Conservation (phyloP, 2,113 vertebrate species). For the Riparia riparia region DNA sequence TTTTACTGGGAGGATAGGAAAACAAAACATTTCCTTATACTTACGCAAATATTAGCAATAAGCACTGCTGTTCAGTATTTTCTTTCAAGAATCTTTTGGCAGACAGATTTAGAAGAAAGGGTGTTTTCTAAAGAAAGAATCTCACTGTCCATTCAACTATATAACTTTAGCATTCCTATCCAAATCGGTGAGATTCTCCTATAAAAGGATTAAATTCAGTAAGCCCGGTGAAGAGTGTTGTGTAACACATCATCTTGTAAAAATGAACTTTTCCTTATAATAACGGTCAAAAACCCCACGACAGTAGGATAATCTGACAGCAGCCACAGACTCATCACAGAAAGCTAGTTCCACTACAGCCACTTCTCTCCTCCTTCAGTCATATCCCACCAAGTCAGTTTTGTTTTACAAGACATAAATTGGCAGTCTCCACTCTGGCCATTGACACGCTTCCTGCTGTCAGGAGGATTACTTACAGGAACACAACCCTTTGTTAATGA, state of each 20-base stretch:
- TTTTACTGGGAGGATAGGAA: not conserved
- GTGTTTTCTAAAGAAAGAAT: not conserved
- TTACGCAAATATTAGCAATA: not conserved
- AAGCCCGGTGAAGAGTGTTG: not conserved
- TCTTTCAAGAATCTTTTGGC: not conserved
- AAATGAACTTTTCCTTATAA: not conserved
- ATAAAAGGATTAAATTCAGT: not conserved
- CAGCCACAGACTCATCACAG: not conserved
- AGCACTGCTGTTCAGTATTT: not conserved
- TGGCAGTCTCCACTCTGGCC: not conserved
- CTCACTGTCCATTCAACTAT: not conserved
- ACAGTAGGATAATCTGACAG: not conserved
- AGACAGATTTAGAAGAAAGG: not conserved
- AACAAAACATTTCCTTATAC: not conserved
- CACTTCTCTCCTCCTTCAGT: not conserved
- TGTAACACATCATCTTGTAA: not conserved
- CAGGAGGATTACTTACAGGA: not conserved
- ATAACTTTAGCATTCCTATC: not conserved
- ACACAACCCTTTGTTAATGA: not conserved
- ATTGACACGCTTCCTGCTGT: not conserved
- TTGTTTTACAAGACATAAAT: not conserved
- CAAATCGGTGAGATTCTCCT: not conserved
- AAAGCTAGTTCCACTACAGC: not conserved
- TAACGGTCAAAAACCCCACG: not conserved
- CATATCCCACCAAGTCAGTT: accelerated